These are phyloP conservation scores for Amniataba percoides DNA, from an alignment of 2,797 vertebrate genomes.

Conservation along the genomic window DNA sequence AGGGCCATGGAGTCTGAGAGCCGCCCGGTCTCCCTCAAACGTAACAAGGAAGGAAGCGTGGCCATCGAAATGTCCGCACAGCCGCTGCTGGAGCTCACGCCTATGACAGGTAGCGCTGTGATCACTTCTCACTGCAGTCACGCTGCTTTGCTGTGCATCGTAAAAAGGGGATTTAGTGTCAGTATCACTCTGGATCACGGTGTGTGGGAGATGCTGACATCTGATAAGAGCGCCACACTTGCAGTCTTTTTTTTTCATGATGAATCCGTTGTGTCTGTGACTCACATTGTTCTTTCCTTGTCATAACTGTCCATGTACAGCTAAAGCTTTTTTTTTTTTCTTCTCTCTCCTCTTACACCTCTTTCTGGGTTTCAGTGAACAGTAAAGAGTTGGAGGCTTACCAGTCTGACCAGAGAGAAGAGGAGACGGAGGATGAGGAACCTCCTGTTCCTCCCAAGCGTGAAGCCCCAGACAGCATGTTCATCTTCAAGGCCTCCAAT, in stretches of 20 bases:
- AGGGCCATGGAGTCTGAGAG: slow-evolving; percentile 88
- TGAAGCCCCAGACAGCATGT: slow-evolving; percentile 96
- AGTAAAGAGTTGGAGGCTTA: slow-evolving; percentile 92
- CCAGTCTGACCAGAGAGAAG: slow-evolving; percentile 82
- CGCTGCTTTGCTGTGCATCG: slow-evolving; percentile 32
- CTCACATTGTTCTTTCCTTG: slow-evolving; percentile 53
- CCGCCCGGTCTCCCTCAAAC: slow-evolving; percentile 86
- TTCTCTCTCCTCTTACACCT: slow-evolving; percentile 24
- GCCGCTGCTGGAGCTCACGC: slow-evolving; percentile 88
- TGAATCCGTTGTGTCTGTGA: slow-evolving; percentile 49
- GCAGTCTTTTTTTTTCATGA: slow-evolving; percentile 21
- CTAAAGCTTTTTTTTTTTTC: slow-evolving; percentile 21
- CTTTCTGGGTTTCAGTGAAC: slow-evolving; percentile 80
- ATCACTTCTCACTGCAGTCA: slow-evolving; percentile 20
- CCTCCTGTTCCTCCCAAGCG: slow-evolving; percentile 86
- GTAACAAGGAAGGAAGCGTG: slow-evolving; percentile 89
- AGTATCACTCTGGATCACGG: slow-evolving; percentile 40
- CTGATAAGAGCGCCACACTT: slow-evolving; percentile 38
- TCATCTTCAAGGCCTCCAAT: slow-evolving; percentile 98
- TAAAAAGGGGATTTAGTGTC: slow-evolving; percentile 46
- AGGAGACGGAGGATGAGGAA: slow-evolving; percentile 76
- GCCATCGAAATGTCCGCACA: slow-evolving; percentile 90
- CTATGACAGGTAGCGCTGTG: slow-evolving; percentile 83
- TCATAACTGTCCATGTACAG: slow-evolving; percentile 39
- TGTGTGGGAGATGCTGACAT: slow-evolving; percentile 61